Evolutionary conservation across 2,797 vertebrate species (phyloP).

Genomic region (Pogoniulus pusillus): DNA sequence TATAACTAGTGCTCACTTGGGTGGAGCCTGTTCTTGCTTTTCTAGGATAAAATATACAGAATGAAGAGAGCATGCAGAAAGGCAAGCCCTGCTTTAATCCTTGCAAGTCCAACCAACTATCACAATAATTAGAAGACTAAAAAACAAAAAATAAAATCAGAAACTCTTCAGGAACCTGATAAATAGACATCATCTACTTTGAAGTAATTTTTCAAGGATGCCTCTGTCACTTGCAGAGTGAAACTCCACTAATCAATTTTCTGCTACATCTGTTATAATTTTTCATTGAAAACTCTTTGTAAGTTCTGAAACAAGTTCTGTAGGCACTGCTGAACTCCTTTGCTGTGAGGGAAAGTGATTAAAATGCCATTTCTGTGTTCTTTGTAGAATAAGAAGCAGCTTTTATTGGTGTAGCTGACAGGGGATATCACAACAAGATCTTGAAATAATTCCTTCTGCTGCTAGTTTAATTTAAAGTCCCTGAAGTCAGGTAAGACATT

Average conservation of each 20-base stretch:
- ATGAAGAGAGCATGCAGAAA: background rate
- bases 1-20: background rate
- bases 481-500: background rate
- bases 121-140: background rate
- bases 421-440: background rate
- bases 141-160: background rate
- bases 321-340: background rate
- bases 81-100: background rate
- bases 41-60: background rate
- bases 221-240: background rate
- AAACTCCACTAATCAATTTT: background rate
- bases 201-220: background rate
- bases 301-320: background rate
- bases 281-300: background rate
- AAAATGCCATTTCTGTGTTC: background rate
- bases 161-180: background rate
- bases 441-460: conserved; percentile 13
- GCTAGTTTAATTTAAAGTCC: conserved; percentile 1
- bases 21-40: background rate
- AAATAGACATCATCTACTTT: background rate
- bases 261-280: background rate
- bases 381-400: background rate
- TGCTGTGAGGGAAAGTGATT: conserved; percentile 1
- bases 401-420: background rate
- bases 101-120: background rate